phyloP scores from a whole-genome alignment of 1,140 invertebrate genomes.

The Drosophila virilis region DNA sequence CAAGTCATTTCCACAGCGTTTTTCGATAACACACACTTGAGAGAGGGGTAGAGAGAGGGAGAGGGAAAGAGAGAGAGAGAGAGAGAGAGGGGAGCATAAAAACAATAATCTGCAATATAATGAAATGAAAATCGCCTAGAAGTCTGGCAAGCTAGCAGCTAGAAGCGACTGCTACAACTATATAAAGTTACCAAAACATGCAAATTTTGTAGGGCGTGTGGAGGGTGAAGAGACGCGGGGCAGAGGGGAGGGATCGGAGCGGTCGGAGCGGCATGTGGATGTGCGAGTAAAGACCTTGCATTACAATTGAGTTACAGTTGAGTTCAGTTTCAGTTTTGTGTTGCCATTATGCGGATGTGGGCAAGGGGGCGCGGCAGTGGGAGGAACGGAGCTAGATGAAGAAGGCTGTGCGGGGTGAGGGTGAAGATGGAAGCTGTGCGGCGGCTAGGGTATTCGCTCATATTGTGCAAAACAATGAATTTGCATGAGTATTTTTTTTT shows the following conservation, averaged over 20 bases:
- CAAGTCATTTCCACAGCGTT: constrained; percentile 71
- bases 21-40: constrained; percentile 16
- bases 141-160: constrained; percentile 36
- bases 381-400: neutral
- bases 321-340: constrained; percentile 49
- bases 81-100: constrained; percentile 14
- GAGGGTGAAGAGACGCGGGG: neutral
- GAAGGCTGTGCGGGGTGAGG: too few relatives aligned
- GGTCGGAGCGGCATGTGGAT: constrained; percentile 24
- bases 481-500: constrained; percentile 55
- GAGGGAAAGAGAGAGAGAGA: neutral
- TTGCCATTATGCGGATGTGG: constrained; percentile 33
- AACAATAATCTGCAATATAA: constrained; percentile 64
- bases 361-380: neutral
- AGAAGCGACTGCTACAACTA: constrained; percentile 15
- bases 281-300: constrained; percentile 69
- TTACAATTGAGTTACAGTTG: constrained; percentile 80
- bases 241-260: neutral
- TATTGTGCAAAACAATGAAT: constrained; percentile 80
- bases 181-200: constrained; percentile 56
- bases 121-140: constrained; percentile 76
- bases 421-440: neutral
- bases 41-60: neutral
- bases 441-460: constrained; percentile 38
- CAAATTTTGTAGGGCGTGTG: constrained; percentile 28